Conservation (phyloP, 92 coral and sea anemone species). For the Paramuricea clavata region DNA sequence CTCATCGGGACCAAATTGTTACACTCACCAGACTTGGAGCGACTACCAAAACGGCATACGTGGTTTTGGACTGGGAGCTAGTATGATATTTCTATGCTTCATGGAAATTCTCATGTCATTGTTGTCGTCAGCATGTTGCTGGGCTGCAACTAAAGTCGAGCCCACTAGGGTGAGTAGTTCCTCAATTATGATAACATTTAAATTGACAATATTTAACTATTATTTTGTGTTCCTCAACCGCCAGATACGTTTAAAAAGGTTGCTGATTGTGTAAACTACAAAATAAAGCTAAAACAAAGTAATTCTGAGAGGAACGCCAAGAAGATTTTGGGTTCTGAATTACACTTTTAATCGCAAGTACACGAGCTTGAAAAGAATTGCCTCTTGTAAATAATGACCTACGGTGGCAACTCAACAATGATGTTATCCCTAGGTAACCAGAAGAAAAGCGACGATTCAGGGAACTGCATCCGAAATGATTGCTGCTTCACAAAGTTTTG, state of each 20-base stretch:
- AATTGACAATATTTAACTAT: no score
- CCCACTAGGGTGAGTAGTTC: constrained; percentile 1
- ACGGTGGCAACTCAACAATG: no score
- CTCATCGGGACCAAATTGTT: constrained; percentile 24
- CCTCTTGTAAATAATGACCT: no score
- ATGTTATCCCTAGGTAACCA: not conserved
- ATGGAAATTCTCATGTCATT: constrained; percentile 6
- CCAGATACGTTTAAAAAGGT: no score
- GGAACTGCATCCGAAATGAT: not conserved
- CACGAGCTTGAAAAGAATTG: no score
- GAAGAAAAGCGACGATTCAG: not conserved
- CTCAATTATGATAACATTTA: no score
- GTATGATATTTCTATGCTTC: constrained; percentile 16
- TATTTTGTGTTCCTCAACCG: no score
- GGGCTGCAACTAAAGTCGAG: constrained; percentile 21
- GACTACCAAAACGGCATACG: constrained; percentile 20
- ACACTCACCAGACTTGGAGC: constrained; percentile 22
- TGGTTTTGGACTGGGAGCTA: constrained; percentile 28
- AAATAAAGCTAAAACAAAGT: no score
- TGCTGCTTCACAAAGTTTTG: not conserved
- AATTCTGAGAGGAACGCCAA: no score
- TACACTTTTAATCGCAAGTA: no score
- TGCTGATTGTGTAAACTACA: no score
- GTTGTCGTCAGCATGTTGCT: constrained; percentile 2
- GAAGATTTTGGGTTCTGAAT: no score